These are phyloP conservation scores for Parambassis ranga DNA, from an alignment of 2,797 vertebrate species.

Conservation along the genomic window DNA sequence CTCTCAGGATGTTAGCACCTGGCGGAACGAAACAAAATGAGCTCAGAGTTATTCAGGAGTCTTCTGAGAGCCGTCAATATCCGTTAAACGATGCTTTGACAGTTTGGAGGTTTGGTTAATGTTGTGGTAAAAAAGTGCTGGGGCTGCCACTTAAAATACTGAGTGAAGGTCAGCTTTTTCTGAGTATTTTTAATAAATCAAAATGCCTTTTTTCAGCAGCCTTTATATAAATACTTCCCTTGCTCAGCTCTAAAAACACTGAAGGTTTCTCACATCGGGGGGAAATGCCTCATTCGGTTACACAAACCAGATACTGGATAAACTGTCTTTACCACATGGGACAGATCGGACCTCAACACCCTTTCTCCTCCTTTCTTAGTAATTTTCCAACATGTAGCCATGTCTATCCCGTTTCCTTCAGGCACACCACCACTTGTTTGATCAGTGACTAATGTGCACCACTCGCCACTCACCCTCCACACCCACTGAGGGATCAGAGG, in stretches of 20 bases:
- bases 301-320: constrained; percentile 10
- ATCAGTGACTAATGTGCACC: constrained; percentile 72
- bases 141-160: neutral
- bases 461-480: constrained; percentile 43
- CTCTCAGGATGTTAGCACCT: constrained; percentile 94
- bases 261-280: neutral
- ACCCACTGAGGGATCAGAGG: constrained; percentile 22
- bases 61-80: constrained; percentile 4
- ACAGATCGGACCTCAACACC: constrained; percentile 2
- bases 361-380: constrained; percentile 18
- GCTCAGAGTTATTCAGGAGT: constrained; percentile 37
- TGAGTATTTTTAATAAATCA: constrained; percentile 3
- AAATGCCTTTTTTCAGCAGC: neutral
- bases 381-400: constrained; percentile 47
- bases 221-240: neutral
- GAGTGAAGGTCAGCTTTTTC: constrained; percentile 22
- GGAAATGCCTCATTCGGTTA: neutral
- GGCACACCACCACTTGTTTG: constrained; percentile 56
- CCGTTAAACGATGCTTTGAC: neutral
- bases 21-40: constrained; percentile 35
- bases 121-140: neutral
- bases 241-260: neutral
- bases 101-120: constrained; percentile 9
- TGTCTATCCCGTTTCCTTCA: constrained; percentile 59
- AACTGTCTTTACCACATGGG: constrained; percentile 6